Evolutionary conservation across 2,888 invertebrate genomes (phyloP).

Genomic region (Trissolcus brochymenae): DNA sequence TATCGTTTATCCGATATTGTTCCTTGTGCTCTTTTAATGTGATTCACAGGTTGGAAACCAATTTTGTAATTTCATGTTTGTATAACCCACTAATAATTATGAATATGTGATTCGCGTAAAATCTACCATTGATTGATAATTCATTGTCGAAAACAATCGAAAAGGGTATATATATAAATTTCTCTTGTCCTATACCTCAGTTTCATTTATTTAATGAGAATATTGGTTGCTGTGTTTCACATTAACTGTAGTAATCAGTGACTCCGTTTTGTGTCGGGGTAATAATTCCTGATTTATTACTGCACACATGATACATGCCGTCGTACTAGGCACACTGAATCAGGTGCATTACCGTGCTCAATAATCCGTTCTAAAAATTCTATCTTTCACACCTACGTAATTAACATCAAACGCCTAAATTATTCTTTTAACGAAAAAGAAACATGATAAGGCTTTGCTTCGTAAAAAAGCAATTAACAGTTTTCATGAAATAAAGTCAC

Average conservation of each 20-base stretch:
- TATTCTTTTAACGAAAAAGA: neutral
- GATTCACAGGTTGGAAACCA: neutral
- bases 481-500: too few species aligned
- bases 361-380: constrained; percentile 41
- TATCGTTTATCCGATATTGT: too few species aligned
- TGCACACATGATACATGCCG: constrained; percentile 42
- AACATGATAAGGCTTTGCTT: too few species aligned
- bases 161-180: too few species aligned
- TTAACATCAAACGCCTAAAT: constrained; percentile 7
- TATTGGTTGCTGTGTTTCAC: neutral
- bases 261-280: constrained; percentile 44
- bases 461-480: too few species aligned
- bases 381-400: constrained; percentile 10
- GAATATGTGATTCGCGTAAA: too few species aligned
- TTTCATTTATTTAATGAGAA: too few species aligned
- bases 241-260: constrained; percentile 34
- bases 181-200: too few species aligned
- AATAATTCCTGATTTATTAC: constrained; percentile 51
- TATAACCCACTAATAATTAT: too few species aligned
- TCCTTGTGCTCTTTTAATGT: neutral
- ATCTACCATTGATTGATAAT: too few species aligned
- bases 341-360: constrained; percentile 43
- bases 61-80: constrained; percentile 1
- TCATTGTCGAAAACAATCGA: too few species aligned
- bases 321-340: constrained; percentile 31